Percentiles rank a stretch among this genome's conserved stretches.
Conservation (phyloP, 2,888 invertebrate species). For the Liopterus haemorrhoidalis region DNA sequence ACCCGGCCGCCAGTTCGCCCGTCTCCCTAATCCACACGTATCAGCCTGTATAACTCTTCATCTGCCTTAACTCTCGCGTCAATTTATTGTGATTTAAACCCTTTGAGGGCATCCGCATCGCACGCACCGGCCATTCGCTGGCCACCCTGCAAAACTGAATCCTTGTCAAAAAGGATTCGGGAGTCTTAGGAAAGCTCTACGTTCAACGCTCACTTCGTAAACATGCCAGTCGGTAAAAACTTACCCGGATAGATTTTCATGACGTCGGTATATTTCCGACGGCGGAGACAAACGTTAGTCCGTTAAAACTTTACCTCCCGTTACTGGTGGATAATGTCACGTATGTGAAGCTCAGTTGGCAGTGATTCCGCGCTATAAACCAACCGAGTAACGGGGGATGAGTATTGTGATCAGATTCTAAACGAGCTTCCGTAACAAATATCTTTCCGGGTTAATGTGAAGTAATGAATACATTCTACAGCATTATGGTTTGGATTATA, state of each 20-base stretch:
- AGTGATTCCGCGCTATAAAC: too few relatives aligned
- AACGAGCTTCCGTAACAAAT: slow-evolving; percentile 42
- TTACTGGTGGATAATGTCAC: too few relatives aligned
- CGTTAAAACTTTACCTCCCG: slow-evolving; percentile 4
- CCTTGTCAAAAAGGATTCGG: too few relatives aligned
- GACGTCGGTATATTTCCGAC: slow-evolving; percentile 22
- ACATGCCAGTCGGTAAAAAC: too few relatives aligned
- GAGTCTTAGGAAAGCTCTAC: too few relatives aligned
- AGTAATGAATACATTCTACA: slow-evolving; percentile 49
- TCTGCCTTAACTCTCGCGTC: slow-evolving; percentile 36
- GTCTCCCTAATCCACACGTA: slow-evolving; percentile 30
- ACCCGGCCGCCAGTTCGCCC: slow-evolving; percentile 25
- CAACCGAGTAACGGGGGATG: too few relatives aligned
- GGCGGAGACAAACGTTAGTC: slow-evolving; percentile 19
- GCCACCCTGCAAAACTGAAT: too few relatives aligned
- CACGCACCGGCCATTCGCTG: too few relatives aligned
- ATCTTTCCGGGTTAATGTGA: slow-evolving; percentile 44
- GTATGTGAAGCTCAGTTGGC: too few relatives aligned
- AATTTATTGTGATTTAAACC: slow-evolving; percentile 10
- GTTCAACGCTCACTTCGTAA: too few relatives aligned
- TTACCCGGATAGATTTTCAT: slow-evolving; percentile 4
- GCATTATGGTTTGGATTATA: slow-evolving; percentile 48
- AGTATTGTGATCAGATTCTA: too few relatives aligned
- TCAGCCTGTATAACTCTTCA: slow-evolving; percentile 43
- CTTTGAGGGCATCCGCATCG: too few relatives aligned